Evolutionary conservation across 2,888 invertebrate species (phyloP), one percentile per base, ranked within the genome.

Genomic region (Apodemia zela): DNA sequence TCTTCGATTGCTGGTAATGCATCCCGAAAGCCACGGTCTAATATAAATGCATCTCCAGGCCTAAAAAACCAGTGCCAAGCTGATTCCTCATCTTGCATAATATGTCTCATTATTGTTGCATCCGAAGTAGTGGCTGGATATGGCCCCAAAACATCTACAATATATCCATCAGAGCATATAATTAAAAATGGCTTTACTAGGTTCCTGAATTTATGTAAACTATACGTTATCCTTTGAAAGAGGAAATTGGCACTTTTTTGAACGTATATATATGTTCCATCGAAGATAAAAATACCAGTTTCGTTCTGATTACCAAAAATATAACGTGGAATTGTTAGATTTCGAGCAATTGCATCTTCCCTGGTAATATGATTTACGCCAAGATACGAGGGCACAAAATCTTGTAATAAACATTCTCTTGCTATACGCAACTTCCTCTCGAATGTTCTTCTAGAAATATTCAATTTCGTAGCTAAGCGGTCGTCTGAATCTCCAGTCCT

Each of bases 391-490:
- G 66, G 62, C 33, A 67, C 59, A 66, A 66, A 70, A 54, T 68
- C 64, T 33, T 59, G 35, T 33, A 64, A 59, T 67, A 67, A 64
- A 59, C 64, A 63, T 67, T 72, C 42, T 64, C 68, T 64, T 21
- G 64, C 70, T 65, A 66, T 66, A 78, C 78, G 54, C 75, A 77
- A 51, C 80, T 86, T 77, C 93, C 94, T 86, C 93, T 73, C 87
- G 92, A 69, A 59, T 59, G 59, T 59, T 59, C 59, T 18, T 62
- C 58, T 63, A 29, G 59, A 59, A 49, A 63, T 63, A 33, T 63
- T 49, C 33, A 63, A 63, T 63, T 47, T 49, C 25, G 51, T 47
- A 49, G 59, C 59, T 29, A 63, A 63, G 25, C 59, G 54, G 18
- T 63, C 65, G 63, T 68, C 61, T 47, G 65, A 60, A 60, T 68